Percentiles rank a stretch among this genome's conserved stretches.
phyloP scores from a whole-genome alignment of 1,140 invertebrate genomes.

The Vanessa atalanta region DNA sequence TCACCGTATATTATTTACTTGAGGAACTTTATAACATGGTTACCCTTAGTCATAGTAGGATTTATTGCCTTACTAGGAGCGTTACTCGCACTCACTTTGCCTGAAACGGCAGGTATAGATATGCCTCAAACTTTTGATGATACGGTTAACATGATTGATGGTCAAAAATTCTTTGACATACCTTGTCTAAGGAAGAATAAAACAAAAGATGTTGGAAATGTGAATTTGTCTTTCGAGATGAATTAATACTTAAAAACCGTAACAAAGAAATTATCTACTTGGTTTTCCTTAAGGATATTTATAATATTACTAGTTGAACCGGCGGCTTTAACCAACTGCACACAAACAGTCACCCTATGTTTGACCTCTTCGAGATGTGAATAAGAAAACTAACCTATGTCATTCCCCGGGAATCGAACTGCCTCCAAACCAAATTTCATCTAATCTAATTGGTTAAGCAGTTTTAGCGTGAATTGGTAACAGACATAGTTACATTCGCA shows the following conservation, averaged over 20 bases:
- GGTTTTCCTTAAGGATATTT: no score
- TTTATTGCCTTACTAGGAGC: constrained; percentile 85
- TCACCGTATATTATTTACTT: constrained; percentile 66
- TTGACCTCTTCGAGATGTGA: no score
- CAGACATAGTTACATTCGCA: no score
- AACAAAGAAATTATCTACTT: not conserved
- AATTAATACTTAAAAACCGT: constrained; percentile 20
- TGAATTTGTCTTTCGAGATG: constrained; percentile 53
- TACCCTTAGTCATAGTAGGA: constrained; percentile 88
- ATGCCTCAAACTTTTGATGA: constrained; percentile 89
- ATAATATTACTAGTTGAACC: no score
- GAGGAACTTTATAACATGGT: constrained; percentile 65
- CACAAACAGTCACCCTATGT: no score
- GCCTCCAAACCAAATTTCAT: no score
- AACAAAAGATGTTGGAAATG: constrained; percentile 30
- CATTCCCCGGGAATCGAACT: no score
- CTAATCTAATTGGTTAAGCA: no score
- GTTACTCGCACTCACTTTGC: constrained; percentile 84
- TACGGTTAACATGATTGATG: constrained; percentile 79
- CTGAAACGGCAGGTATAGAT: constrained; percentile 88
- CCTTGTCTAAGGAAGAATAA: constrained; percentile 43
- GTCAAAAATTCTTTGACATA: constrained; percentile 49
- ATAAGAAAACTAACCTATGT: no score
- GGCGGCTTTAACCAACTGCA: no score
- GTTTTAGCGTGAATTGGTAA: no score